Conservation (phyloP, 2,888 invertebrate genomes). For the Dryadula phaetusa region DNA sequence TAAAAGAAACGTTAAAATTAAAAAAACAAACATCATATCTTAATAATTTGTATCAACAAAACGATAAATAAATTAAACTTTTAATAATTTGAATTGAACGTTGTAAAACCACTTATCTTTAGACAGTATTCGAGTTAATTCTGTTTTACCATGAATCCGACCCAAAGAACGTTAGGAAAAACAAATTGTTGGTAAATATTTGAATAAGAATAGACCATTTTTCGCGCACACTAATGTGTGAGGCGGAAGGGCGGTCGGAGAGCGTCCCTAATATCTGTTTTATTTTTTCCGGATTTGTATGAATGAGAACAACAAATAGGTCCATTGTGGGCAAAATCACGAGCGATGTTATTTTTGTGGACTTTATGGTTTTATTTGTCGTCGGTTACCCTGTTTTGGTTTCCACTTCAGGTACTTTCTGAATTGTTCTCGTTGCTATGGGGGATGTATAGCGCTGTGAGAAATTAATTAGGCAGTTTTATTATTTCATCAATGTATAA, state of each 20-base stretch:
- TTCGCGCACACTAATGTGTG: slow-evolving; percentile 78
- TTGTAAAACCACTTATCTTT: background rate
- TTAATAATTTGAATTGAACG: background rate
- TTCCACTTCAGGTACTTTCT: slow-evolving; percentile 47
- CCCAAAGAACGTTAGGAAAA: slow-evolving; percentile 57
- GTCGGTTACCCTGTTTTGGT: slow-evolving; percentile 53
- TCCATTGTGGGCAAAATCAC: slow-evolving; percentile 70
- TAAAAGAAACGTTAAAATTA: no score
- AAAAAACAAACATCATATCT: no score
- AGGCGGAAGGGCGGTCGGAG: slow-evolving; percentile 72
- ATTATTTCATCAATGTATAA: no score
- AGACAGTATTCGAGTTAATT: slow-evolving; percentile 4
- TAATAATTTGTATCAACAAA: no score
- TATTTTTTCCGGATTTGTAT: slow-evolving; percentile 83
- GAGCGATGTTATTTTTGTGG: slow-evolving; percentile 73
- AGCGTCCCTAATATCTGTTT: slow-evolving; percentile 76
- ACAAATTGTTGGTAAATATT: slow-evolving; percentile 83
- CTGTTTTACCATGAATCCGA: slow-evolving; percentile 24
- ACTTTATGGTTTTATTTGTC: slow-evolving; percentile 77
- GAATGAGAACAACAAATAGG: slow-evolving; percentile 74
- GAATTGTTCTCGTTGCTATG: slow-evolving; percentile 31
- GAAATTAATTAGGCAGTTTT: no score
- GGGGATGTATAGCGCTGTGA: no score
- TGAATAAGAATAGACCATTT: slow-evolving; percentile 81
- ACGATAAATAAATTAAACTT: background rate